Conservation (phyloP, 1,140 invertebrate species). For the Daktulosphaira vitifoliae region DNA sequence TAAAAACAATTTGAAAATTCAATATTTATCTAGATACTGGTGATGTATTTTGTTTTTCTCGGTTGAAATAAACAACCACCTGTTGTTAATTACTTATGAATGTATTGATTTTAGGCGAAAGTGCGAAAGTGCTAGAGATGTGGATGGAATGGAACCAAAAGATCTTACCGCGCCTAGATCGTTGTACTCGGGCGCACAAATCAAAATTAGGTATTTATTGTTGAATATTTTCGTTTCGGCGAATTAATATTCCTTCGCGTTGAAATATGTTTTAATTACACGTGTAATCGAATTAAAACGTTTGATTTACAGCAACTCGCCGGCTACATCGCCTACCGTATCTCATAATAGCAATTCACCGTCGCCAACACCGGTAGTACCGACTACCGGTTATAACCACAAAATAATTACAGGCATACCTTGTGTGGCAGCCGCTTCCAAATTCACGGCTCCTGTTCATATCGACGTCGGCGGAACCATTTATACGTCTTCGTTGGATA, state of each 20-base stretch:
- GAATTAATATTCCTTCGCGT: too few relatives aligned
- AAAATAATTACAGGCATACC: conserved; percentile 74
- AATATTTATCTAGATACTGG: too few relatives aligned
- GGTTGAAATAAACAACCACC: too few relatives aligned
- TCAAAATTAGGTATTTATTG: conserved; percentile 61
- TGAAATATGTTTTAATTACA: background rate
- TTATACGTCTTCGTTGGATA: conserved; percentile 91
- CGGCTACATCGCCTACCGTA: conserved; percentile 58
- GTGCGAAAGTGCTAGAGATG: conserved; percentile 48
- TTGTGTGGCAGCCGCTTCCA: conserved; percentile 79
- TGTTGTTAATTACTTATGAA: too few relatives aligned
- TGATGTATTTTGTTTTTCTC: too few relatives aligned
- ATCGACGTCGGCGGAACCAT: conserved; percentile 95
- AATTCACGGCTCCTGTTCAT: conserved; percentile 90
- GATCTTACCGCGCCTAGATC: conserved; percentile 49
- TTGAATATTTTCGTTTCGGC: background rate
- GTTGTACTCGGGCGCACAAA: conserved; percentile 54
- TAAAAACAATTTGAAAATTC: too few relatives aligned
- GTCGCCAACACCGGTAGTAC: conserved; percentile 49
- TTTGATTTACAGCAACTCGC: conserved; percentile 44
- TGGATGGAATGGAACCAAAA: conserved; percentile 54
- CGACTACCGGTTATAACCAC: conserved; percentile 49
- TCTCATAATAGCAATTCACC: conserved; percentile 55
- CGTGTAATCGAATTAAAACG: too few relatives aligned
- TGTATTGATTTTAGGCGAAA: conserved; percentile 45